Evolutionary conservation across 2,797 vertebrate species (phyloP).

Genomic region (Acomys russatus): DNA sequence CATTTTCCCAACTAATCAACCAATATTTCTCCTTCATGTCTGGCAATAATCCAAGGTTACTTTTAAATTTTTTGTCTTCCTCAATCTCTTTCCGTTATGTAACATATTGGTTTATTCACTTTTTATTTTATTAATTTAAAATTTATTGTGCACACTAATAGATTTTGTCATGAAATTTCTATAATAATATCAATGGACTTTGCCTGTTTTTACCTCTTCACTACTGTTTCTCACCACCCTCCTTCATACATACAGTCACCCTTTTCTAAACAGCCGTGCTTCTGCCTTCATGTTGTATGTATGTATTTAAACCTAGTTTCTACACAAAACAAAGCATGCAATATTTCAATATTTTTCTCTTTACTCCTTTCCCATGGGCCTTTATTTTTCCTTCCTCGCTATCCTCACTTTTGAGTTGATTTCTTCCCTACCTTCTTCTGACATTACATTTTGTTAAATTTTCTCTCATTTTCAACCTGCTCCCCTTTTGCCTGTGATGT

Average conservation of each 20-base stretch:
- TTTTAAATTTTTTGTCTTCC: conserved; percentile 10
- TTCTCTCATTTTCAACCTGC: conserved; percentile 41
- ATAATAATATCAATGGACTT: not conserved
- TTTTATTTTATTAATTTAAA: conserved; percentile 13
- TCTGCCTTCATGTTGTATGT: not conserved
- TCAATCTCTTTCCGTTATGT: not conserved
- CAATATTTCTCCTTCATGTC: conserved; percentile 26
- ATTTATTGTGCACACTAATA: not conserved
- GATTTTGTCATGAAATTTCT: not conserved
- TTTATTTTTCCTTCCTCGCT: not conserved
- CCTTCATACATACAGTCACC: not conserved
- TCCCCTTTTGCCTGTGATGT: not conserved
- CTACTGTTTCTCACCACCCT: not conserved
- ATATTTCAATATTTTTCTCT: not conserved
- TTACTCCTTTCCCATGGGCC: not conserved
- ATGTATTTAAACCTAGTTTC: not conserved
- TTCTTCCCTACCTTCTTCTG: conserved; percentile 48
- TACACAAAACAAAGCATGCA: not conserved
- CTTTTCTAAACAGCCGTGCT: not conserved
- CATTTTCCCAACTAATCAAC: conserved; percentile 22
- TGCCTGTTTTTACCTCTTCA: not conserved
- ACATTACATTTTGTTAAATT: conserved; percentile 1
- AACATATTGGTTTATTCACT: not conserved
- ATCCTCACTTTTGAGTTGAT: not conserved
- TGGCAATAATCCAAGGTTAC: conserved; percentile 2